These are phyloP conservation scores for Nannobrachium achirus DNA, from an alignment of 2,113 vertebrate species.

Conservation along the genomic window DNA sequence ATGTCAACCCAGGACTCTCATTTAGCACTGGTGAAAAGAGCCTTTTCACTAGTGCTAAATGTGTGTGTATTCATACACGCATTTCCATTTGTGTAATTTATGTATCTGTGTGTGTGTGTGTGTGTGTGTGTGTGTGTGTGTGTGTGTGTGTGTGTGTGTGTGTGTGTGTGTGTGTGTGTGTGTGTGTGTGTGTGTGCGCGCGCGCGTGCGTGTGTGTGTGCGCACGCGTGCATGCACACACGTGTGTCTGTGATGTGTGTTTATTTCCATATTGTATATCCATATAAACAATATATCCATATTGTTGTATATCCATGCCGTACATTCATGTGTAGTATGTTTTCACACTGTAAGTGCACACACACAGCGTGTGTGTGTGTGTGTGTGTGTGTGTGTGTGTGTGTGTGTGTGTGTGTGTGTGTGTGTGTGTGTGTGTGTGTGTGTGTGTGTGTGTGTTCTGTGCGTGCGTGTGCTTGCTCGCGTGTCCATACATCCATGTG, in stretches of 20 bases:
- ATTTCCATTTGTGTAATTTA: no score
- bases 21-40: constrained; percentile 39
- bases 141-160: constrained; percentile 1
- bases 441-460: neutral
- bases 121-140: neutral
- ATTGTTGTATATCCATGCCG: no score
- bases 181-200: neutral
- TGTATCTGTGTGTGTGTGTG: no score
- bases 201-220: neutral
- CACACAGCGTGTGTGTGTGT: neutral
- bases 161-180: neutral
- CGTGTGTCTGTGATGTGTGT: neutral
- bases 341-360: no score
- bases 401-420: constrained; percentile 2
- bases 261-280: no score
- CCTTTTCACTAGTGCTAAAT: constrained; percentile 47
- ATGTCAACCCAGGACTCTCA: constrained; percentile 34
- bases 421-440: constrained; percentile 6
- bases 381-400: neutral
- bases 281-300: no score
- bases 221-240: no score
- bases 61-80: no score
- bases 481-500: neutral
- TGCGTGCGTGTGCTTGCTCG: neutral
- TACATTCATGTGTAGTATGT: no score